These are phyloP conservation scores for Rhabdophis nuchalis DNA, from an alignment of 2,797 vertebrate species.

Conservation along the genomic window DNA sequence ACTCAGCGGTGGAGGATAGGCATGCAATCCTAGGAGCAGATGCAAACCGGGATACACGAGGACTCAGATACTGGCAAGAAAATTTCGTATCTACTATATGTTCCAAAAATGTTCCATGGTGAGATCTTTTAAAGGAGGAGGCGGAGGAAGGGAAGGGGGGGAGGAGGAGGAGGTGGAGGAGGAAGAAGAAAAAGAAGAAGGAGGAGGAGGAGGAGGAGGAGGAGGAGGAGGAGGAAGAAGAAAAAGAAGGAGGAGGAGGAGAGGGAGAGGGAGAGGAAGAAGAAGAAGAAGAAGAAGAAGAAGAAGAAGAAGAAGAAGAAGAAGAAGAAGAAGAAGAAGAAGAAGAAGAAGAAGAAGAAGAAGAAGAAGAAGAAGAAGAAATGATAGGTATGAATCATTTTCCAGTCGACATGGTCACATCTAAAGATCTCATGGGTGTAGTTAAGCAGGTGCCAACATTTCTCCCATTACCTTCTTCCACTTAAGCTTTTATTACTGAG, in stretches of 20 bases:
- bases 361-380: not conserved
- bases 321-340: no score
- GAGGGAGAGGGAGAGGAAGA: rapidly evolving
- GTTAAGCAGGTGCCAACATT: not conserved
- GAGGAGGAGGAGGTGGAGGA: no score
- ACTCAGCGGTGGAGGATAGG: not conserved
- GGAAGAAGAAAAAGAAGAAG: no score
- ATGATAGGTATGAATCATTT: not conserved
- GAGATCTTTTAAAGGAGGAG: not conserved
- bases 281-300: no score
- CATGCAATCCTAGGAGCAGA: not conserved
- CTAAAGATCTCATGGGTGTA: not conserved
- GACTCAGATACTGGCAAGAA: not conserved
- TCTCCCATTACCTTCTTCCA: not conserved
- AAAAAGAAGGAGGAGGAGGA: rapidly evolving
- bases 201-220: no score
- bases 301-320: no score
- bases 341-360: not conserved
- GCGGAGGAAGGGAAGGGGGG: no score
- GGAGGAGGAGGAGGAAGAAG: no score
- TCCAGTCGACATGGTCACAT: not conserved
- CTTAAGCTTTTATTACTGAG: not conserved
- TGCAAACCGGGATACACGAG: not conserved
- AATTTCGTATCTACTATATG: not conserved
- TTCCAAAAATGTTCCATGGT: not conserved